These are phyloP conservation scores for Thecophora atra DNA, from an alignment of 2,888 invertebrate species.

Conservation along the genomic window DNA sequence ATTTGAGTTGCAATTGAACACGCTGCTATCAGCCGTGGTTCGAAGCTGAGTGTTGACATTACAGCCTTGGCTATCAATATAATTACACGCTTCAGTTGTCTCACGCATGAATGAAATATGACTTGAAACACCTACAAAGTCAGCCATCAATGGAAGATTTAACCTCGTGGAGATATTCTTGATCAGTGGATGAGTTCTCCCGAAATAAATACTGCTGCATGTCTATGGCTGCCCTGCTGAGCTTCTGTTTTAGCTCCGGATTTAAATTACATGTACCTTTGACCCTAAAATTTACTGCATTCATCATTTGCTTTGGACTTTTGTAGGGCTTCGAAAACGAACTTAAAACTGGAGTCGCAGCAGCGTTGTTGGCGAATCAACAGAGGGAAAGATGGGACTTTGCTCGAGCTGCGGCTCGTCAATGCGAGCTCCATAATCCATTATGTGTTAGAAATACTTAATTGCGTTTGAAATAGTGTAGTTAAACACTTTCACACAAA, in stretches of 20 bases:
- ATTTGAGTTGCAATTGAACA: too few relatives aligned
- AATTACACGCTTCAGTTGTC: slow-evolving; percentile 30
- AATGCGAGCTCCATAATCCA: too few relatives aligned
- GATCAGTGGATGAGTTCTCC: too few relatives aligned
- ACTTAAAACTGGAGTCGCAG: neutral
- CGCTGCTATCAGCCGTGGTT: neutral
- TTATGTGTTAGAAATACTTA: too few relatives aligned
- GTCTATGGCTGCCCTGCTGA: neutral
- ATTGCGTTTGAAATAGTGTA: too few relatives aligned
- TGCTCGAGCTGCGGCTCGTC: too few relatives aligned
- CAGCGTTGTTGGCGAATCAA: too few relatives aligned
- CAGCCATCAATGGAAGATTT: too few relatives aligned
- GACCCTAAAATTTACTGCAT: slow-evolving; percentile 7
- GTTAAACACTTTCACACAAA: too few relatives aligned
- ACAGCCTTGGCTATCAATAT: slow-evolving; percentile 26
- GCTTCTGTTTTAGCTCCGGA: neutral
- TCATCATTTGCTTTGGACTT: neutral
- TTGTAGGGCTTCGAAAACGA: slow-evolving; percentile 10
- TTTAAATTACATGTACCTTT: neutral
- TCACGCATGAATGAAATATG: slow-evolving; percentile 4
- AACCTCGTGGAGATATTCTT: too few relatives aligned
- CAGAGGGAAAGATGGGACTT: too few relatives aligned
- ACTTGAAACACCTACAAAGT: too few relatives aligned
- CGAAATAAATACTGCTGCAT: neutral
- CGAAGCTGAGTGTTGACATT: slow-evolving; percentile 19